Evolutionary conservation across 2,888 invertebrate species (phyloP), one percentile per base, ranked within the genome.

Genomic region (Philaethria dido): DNA sequence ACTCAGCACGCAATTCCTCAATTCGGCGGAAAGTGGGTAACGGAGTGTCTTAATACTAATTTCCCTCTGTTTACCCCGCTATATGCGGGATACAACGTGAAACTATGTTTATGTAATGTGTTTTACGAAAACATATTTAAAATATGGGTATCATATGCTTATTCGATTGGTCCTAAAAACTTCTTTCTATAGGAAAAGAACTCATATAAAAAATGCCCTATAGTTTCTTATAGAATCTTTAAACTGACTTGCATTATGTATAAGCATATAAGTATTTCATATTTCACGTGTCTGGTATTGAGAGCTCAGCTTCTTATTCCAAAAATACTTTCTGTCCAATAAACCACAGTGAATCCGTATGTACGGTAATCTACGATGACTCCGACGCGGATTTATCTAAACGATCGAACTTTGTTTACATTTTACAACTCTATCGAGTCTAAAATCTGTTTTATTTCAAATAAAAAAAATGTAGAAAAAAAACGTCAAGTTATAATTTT

Each of bases 311-410:
- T 16, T 14, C 29, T n/a, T 20, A 55, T 60, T 52, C 65, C 65
- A 25, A 62, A 68, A 69, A 69, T 65, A 69, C 57, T 33, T 5
- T 22, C 25, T 52, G 65, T 62, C 68, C 57, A 69, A 69, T 69
- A 69, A 69, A 69, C 65, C 61, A 69, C 50, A 18, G 44, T 68
- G 60, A 64, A 68, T 64, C 60, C 63, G 60, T 68, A 60, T 39
- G 29, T 36, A 59, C 60, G 22, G 59, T 64, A 57, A 68, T 64
- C 68, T 60, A 64, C 54, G 60, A 60, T 45, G 68, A 64, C 44
- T 68, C 59, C 42, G 39, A 22, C 22, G 44, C 52, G 33, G 13
- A 66, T 69, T 52, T 55, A 64, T 48, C 45, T 39, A 16, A 14
- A 29, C 60, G 60, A 60, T 61, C 50, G 18, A 42, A 29, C 54